phyloP scores from a whole-genome alignment of 2,113 vertebrate genomes.

The Podiceps cristatus region DNA sequence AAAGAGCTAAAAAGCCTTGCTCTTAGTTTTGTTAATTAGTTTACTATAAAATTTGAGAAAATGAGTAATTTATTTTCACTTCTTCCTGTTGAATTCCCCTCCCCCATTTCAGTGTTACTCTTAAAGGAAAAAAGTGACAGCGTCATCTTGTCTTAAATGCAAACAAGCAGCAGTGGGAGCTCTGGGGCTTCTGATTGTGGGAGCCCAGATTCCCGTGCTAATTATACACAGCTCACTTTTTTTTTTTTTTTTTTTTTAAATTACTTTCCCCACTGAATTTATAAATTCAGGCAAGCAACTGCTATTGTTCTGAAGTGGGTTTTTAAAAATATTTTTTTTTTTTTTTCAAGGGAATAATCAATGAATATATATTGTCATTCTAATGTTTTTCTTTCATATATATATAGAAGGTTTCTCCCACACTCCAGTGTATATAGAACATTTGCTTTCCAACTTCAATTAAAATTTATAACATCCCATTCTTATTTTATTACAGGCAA shows the following conservation, averaged over 20 bases:
- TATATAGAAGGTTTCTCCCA: not conserved
- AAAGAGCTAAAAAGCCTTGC: not conserved
- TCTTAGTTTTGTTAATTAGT: not conserved
- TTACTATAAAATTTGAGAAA: not conserved
- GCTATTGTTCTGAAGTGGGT: not conserved
- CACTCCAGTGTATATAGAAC: not conserved
- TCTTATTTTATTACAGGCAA: not conserved
- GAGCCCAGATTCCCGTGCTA: slow-evolving; percentile 9
- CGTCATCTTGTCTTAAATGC: slow-evolving; percentile 64
- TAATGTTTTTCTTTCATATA: not conserved
- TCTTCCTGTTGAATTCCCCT: slow-evolving; percentile 41
- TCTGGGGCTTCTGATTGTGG: slow-evolving; percentile 33
- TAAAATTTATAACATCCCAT: not conserved
- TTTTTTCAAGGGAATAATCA: not conserved
- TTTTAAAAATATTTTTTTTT: not conserved
- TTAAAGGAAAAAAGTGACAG: slow-evolving; percentile 57
- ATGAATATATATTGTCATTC: not conserved
- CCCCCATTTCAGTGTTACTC: slow-evolving; percentile 26
- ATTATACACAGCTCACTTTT: not conserved
- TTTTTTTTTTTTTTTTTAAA: no score
- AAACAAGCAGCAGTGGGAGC: slow-evolving; percentile 57
- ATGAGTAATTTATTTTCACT: not conserved
- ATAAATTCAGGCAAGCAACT: not conserved
- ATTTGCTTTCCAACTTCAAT: not conserved
- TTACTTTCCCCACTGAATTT: not conserved